Conservation (phyloP, 2,888 invertebrate genomes). For the Eudemis profundana region DNA sequence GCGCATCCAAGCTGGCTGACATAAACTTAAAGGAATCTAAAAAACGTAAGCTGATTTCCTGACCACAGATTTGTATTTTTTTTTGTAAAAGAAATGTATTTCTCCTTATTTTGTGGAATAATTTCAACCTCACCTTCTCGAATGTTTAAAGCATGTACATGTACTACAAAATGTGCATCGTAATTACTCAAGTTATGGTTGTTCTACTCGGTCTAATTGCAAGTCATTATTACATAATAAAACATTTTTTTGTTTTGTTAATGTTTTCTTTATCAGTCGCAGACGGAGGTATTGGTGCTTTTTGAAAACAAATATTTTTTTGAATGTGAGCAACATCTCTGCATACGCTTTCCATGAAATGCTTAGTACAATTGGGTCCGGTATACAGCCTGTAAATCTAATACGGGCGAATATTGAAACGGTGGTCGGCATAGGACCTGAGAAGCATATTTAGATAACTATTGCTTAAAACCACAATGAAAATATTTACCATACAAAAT, state of each 20-base stretch:
- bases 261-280: background rate
- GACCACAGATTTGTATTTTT: background rate
- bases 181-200: constrained; percentile 6
- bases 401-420: no score
- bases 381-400: no score
- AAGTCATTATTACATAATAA: constrained; percentile 13
- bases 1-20: background rate
- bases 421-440: no score
- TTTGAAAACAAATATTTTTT: constrained; percentile 5
- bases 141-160: no score
- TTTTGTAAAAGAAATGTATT: constrained; percentile 39
- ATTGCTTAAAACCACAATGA: no score
- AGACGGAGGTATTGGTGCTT: background rate
- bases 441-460: no score
- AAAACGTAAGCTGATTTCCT: constrained; percentile 7
- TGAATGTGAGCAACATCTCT: background rate
- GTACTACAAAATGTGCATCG: constrained; percentile 2
- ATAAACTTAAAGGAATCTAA: constrained; percentile 13
- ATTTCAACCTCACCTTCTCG: no score
- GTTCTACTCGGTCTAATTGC: background rate
- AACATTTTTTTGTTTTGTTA: constrained; percentile 7
- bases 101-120: constrained; percentile 31
- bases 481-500: no score
- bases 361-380: background rate
- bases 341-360: background rate